phyloP scores from a whole-genome alignment of 92 coral and sea anemone genomes.

The Siderastrea siderea region DNA sequence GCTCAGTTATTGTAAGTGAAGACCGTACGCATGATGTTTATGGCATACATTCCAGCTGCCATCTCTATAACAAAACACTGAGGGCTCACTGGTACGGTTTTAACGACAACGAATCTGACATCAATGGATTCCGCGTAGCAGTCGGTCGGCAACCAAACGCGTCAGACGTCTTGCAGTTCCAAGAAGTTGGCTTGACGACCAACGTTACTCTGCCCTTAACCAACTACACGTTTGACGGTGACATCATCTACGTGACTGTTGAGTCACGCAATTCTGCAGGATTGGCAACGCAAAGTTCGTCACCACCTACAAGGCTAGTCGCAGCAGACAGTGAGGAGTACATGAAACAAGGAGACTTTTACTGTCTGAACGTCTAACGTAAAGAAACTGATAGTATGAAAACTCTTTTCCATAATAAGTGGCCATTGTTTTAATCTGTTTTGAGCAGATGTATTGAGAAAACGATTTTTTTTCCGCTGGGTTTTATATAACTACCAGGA shows the following conservation, averaged over 20 bases:
- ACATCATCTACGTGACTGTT: slow-evolving; percentile 79
- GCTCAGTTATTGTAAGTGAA: slow-evolving; percentile 87
- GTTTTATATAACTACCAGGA: too few relatives aligned
- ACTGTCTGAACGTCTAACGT: slow-evolving; percentile 70
- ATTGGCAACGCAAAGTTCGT: slow-evolving; percentile 60
- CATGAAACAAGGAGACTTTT: slow-evolving; percentile 76
- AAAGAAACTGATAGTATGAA: too few relatives aligned
- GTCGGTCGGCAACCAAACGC: slow-evolving; percentile 68
- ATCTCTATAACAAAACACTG: slow-evolving; percentile 84
- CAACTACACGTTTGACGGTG: slow-evolving; percentile 68
- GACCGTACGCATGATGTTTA: slow-evolving; percentile 91
- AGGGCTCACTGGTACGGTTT: slow-evolving; percentile 92
- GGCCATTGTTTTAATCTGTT: too few relatives aligned
- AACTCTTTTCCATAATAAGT: too few relatives aligned
- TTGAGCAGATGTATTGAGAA: too few relatives aligned
- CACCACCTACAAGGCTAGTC: slow-evolving; percentile 86
- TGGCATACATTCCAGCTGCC: slow-evolving; percentile 87
- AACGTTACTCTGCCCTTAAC: slow-evolving; percentile 53
- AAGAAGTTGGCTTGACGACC: slow-evolving; percentile 69
- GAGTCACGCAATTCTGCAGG: slow-evolving; percentile 90
- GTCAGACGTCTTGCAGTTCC: slow-evolving; percentile 57
- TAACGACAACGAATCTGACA: slow-evolving; percentile 79
- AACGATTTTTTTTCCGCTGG: too few relatives aligned
- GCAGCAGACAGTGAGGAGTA: slow-evolving; percentile 70
- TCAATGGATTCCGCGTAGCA: slow-evolving; percentile 83